Base-by-base conservation (phyloP, 2,113 vertebrate genomes). In the Scolopax mira region DNA sequence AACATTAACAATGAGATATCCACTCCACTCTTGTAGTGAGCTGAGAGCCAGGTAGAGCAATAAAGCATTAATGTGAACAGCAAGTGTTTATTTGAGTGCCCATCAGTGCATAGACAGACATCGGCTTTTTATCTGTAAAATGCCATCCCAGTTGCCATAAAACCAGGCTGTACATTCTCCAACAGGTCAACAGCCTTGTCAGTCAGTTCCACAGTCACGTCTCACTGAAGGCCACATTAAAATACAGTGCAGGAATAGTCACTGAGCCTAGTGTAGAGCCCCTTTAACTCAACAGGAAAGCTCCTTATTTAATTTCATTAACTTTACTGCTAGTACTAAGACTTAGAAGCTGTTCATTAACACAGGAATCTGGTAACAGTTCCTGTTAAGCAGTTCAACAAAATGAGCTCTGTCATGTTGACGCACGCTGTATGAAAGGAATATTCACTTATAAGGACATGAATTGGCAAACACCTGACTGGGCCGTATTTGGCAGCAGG, bases 51-150 rank as follows among this genome's bases (percentile, higher is more conserved):
- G 23, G 11, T 51, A 55, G 66, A 82, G 33, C 19, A 82, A 44
- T 23, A 85, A 69, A 73, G 21, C 23, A 35, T 10, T 77, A 49
- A 58, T 4, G 21, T 3, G 1, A 88, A 46, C 9, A 80, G 19
- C 31, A 82, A 57, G 23, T 0, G 0, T 28, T 46, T 16, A 33
- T 69, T 54, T 55, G 33, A 82, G 28, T 18, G 24, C 14, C 23
- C 46, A 55, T 70, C 62, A 46, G 18, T 15, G 30, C 58, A 48
- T 0, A 30, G 57, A 54, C 18, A 85, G 33, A 22, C 25, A 41
- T 1, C 0, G 0, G 13, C 25, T 54, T 90, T 75, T 69, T 0
- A 0, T 42, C 58, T 73, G 14, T 73, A 54, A 91, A 81, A 77
- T 18, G 48, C 24, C 42, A 23, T 7, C 33, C 15, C 11, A 28